phyloP scores from a whole-genome alignment of 2,797 vertebrate species.

The Channa striata region DNA sequence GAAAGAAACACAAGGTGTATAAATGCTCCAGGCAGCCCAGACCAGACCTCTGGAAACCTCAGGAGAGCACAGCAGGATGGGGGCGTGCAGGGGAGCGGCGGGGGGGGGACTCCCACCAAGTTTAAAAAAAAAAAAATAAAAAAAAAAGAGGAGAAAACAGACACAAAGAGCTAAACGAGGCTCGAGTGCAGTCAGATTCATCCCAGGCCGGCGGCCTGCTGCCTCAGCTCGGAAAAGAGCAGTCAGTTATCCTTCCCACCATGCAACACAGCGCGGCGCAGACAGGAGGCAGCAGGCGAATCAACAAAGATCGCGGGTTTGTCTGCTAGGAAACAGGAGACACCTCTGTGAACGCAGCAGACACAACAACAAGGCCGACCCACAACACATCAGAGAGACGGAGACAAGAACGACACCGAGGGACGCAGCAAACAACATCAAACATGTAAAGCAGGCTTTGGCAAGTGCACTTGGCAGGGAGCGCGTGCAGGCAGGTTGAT shows the following conservation, averaged over 20 bases:
- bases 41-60: constrained; percentile 64
- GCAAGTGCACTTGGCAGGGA: constrained; percentile 63
- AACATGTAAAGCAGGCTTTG: constrained; percentile 61
- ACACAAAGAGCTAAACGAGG: constrained; percentile 25
- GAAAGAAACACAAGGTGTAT: constrained; percentile 72
- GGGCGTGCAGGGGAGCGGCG: no score
- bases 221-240: constrained; percentile 16
- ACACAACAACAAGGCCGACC: constrained; percentile 50
- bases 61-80: constrained; percentile 59
- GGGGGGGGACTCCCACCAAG: constrained; percentile 38
- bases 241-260: constrained; percentile 46
- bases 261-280: constrained; percentile 38
- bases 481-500: constrained; percentile 48
- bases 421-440: constrained; percentile 71
- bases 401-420: constrained; percentile 32
- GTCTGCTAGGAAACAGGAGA: constrained; percentile 44
- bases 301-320: constrained; percentile 50
- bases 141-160: background rate
- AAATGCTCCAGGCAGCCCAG: constrained; percentile 61
- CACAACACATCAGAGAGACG: constrained; percentile 41
- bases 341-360: constrained; percentile 39
- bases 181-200: constrained; percentile 32
- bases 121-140: background rate
- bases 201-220: constrained; percentile 33
- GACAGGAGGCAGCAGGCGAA: constrained; percentile 39